Percentiles rank a stretch among this genome's conserved stretches.
Evolutionary conservation across 2,113 vertebrate species (phyloP).

Genomic region (Muntiacus muntjak): DNA sequence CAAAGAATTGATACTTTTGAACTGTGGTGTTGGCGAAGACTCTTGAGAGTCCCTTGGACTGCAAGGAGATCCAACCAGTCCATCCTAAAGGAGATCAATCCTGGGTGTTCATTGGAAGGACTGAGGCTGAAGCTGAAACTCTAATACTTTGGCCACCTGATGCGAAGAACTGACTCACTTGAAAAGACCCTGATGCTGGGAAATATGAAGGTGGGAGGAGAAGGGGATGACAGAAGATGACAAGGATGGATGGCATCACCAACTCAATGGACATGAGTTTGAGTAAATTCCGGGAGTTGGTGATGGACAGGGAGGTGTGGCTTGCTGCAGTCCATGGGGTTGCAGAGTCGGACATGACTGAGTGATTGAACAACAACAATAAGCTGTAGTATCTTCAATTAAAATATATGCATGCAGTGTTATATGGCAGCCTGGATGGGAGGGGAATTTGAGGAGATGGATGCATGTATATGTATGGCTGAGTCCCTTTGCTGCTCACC

Average conservation of each 20-base stretch:
- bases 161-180: background rate
- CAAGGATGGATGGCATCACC: background rate
- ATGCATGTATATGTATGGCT: background rate
- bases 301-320: background rate
- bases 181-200: background rate
- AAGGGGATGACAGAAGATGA: fast-evolving
- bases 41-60: background rate
- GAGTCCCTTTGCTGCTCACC: background rate
- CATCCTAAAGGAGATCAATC: background rate
- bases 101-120: background rate
- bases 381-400: background rate
- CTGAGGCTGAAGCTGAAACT: background rate
- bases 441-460: background rate
- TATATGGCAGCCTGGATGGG: background rate
- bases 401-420: background rate
- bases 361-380: background rate
- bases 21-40: background rate
- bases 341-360: background rate
- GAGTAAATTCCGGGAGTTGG: background rate
- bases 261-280: background rate
- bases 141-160: background rate
- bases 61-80: background rate
- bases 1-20: background rate
- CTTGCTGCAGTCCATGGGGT: background rate
- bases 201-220: background rate